Conservation (phyloP, 2,888 invertebrate genomes). For the Ophonus ardosiacus region DNA sequence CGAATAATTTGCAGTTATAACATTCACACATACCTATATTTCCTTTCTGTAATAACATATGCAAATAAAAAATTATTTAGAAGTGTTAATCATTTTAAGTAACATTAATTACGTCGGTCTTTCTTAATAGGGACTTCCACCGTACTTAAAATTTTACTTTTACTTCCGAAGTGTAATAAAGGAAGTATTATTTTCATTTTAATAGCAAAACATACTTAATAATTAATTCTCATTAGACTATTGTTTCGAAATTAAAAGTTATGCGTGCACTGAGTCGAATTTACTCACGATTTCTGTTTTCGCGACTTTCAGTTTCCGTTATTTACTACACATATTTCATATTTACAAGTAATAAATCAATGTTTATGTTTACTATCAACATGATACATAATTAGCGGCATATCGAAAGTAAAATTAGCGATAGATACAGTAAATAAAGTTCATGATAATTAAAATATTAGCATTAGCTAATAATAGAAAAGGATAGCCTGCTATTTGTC, state of each 20-base stretch:
- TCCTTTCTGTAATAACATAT: neutral
- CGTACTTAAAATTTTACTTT: neutral
- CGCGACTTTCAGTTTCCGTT: constrained; percentile 20
- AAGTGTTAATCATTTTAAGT: neutral
- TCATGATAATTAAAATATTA: constrained; percentile 5
- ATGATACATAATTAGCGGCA: neutral
- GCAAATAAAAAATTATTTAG: neutral
- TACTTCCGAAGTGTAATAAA: constrained; percentile 25
- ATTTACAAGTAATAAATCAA: neutral
- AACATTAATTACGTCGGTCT: neutral
- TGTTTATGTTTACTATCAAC: neutral
- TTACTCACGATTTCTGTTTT: constrained; percentile 37
- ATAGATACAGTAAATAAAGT: neutral
- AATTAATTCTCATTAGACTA: constrained; percentile 23
- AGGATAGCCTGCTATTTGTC: constrained; percentile 18
- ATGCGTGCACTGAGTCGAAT: constrained; percentile 27
- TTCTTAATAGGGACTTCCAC: constrained; percentile 2
- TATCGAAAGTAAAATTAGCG: constrained; percentile 39
- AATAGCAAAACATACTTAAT: constrained; percentile 15
- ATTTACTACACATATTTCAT: constrained; percentile 27
- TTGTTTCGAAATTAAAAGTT: constrained; percentile 38
- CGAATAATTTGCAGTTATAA: too few relatives aligned
- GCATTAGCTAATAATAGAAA: constrained; percentile 8
- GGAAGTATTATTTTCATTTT: constrained; percentile 27
- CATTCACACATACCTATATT: neutral